phyloP scores from a whole-genome alignment of 2,888 invertebrate genomes.

The Dryocosmus kuriphilus region DNA sequence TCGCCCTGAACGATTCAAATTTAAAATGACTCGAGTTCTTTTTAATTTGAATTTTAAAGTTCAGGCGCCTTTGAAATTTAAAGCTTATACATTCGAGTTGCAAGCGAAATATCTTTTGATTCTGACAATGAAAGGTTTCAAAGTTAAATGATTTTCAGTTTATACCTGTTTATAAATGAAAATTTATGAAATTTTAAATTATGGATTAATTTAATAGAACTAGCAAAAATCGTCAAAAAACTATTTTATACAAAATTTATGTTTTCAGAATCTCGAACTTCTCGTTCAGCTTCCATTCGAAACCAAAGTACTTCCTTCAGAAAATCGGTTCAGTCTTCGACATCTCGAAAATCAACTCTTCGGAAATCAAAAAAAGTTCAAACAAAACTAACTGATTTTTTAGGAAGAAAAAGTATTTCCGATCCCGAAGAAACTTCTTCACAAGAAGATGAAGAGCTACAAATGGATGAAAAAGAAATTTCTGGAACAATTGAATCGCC shows the following conservation, averaged over 20 bases:
- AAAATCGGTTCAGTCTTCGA: background rate
- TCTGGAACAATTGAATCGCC: background rate
- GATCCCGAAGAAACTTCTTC: background rate
- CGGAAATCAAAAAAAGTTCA: background rate
- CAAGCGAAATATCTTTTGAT: too few species aligned
- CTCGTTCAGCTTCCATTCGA: background rate
- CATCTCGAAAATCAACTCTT: background rate
- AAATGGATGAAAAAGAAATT: background rate
- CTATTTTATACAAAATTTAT: background rate
- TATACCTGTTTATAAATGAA: too few species aligned
- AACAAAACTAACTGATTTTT: background rate
- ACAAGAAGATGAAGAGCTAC: background rate
- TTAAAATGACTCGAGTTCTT: too few species aligned
- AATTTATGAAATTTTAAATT: too few species aligned
- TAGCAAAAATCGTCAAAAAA: too few species aligned
- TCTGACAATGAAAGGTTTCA: too few species aligned
- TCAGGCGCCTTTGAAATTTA: too few species aligned
- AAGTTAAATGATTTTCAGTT: too few species aligned
- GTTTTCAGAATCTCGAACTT: background rate
- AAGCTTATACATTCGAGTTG: too few species aligned
- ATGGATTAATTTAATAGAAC: too few species aligned
- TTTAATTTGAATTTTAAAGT: too few species aligned
- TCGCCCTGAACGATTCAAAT: too few species aligned
- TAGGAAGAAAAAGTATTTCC: background rate
- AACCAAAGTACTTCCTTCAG: background rate